These are phyloP conservation scores for Lordiphosa fenestrarum DNA, from an alignment of 2,888 invertebrate genomes.

Conservation along the genomic window DNA sequence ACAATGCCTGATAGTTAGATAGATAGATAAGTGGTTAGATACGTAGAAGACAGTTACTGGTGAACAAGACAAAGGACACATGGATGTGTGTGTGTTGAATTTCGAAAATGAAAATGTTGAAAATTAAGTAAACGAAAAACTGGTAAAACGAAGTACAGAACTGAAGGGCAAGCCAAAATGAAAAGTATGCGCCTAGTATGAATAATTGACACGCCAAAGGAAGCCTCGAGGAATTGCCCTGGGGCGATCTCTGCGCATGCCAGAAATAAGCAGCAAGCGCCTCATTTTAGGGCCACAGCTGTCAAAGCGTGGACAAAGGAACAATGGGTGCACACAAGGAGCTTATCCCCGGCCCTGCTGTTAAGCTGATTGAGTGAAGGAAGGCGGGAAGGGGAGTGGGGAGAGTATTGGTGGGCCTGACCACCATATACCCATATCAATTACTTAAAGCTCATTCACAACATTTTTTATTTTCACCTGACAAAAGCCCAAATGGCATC, in stretches of 20 bases:
- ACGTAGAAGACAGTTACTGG: conserved; percentile 61
- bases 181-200: conserved; percentile 59
- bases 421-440: conserved; percentile 75
- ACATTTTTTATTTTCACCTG: conserved; percentile 79
- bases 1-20: conserved; percentile 43
- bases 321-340: conserved; percentile 63
- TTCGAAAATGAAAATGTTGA: conserved; percentile 54
- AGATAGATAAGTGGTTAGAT: conserved; percentile 2
- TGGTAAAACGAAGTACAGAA: conserved; percentile 34
- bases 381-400: background rate
- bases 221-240: conserved; percentile 9
- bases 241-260: conserved; percentile 53
- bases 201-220: conserved; percentile 59
- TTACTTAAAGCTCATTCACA: conserved; percentile 78
- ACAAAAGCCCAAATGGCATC: conserved; percentile 75
- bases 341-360: conserved; percentile 55
- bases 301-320: conserved; percentile 68
- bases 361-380: conserved; percentile 60
- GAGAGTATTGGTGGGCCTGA: background rate
- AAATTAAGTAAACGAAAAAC: conserved; percentile 38
- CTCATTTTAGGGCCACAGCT: conserved; percentile 72
- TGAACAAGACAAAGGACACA: conserved; percentile 80
- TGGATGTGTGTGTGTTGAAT: conserved; percentile 76
- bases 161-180: conserved; percentile 42
- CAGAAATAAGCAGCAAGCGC: conserved; percentile 72